These are phyloP conservation scores for Melanophora roralis DNA, from an alignment of 2,888 invertebrate genomes.

Conservation along the genomic window DNA sequence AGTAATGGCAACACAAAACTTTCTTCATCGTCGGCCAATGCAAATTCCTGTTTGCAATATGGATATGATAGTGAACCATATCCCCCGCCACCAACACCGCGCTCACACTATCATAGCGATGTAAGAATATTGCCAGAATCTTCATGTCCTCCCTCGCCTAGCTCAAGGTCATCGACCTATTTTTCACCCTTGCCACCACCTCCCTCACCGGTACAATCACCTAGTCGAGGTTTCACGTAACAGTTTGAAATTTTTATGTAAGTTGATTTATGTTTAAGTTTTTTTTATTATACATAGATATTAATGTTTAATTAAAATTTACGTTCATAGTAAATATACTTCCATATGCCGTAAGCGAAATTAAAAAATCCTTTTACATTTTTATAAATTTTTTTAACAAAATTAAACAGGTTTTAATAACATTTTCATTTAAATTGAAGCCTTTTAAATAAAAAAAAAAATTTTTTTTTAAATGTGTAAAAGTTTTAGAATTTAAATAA, in stretches of 20 bases:
- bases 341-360: background rate
- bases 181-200: constrained; percentile 90
- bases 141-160: constrained; percentile 83
- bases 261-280: constrained; percentile 54
- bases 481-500: no score
- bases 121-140: constrained; percentile 80
- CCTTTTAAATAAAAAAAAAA: background rate
- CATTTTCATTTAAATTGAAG: background rate
- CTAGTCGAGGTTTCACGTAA: constrained; percentile 78
- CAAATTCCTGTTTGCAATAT: constrained; percentile 77
- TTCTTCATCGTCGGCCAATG: constrained; percentile 74
- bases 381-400: constrained; percentile 41
- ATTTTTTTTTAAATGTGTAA: no score
- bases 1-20: constrained; percentile 73
- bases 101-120: constrained; percentile 86
- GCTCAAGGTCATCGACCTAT: constrained; percentile 87
- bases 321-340: no score
- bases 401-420: constrained; percentile 17
- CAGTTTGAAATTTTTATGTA: constrained; percentile 76
- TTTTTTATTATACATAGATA: no score
- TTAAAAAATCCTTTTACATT: constrained; percentile 47
- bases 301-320: background rate
- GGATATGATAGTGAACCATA: constrained; percentile 83
- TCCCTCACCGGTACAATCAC: constrained; percentile 87
- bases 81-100: constrained; percentile 87